A percentile compares a stretch with the other conserved stretches of the same genome.
Evolutionary conservation across 2,113 vertebrate genomes (phyloP).

Genomic region (Reinhardtius hippoglossoides): DNA sequence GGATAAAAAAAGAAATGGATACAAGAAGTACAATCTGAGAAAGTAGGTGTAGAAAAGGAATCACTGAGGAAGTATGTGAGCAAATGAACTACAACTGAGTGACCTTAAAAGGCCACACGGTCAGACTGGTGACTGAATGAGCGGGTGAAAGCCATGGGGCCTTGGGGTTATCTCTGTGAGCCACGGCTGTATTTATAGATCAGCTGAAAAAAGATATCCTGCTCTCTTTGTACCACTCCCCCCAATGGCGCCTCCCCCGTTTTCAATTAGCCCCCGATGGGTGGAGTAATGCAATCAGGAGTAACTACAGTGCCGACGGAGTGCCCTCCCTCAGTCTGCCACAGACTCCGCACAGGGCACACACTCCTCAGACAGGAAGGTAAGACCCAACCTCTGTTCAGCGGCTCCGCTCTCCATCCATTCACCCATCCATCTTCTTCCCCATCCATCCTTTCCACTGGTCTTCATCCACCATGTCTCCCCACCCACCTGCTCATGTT

Average conservation of each 20-base stretch:
- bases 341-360: conserved; percentile 77
- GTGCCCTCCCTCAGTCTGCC: conserved; percentile 72
- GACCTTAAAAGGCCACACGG: conserved; percentile 78
- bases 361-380: conserved; percentile 77
- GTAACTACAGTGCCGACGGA: conserved; percentile 52
- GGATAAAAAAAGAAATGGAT: conserved; percentile 9
- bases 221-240: conserved; percentile 20
- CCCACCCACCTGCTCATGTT: conserved; percentile 52
- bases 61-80: conserved; percentile 1
- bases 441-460: conserved; percentile 44
- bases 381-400: conserved; percentile 70
- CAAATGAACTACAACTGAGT: conserved; percentile 50
- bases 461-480: conserved; percentile 48
- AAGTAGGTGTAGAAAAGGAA: too few species aligned
- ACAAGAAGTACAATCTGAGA: not conserved
- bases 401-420: conserved; percentile 60
- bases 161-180: conserved; percentile 78
- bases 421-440: conserved; percentile 54
- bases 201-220: conserved; percentile 75
- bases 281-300: conserved; percentile 84
- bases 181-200: conserved; percentile 83
- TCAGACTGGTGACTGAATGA: conserved; percentile 39
- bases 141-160: conserved; percentile 48
- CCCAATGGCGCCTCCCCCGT: conserved; percentile 48
- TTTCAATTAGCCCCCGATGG: conserved; percentile 83